A percentile compares a stretch with the other conserved stretches of the same genome.
These are phyloP conservation scores for Takifugu flavidus DNA, from an alignment of 2,113 vertebrate genomes.

Conservation along the genomic window DNA sequence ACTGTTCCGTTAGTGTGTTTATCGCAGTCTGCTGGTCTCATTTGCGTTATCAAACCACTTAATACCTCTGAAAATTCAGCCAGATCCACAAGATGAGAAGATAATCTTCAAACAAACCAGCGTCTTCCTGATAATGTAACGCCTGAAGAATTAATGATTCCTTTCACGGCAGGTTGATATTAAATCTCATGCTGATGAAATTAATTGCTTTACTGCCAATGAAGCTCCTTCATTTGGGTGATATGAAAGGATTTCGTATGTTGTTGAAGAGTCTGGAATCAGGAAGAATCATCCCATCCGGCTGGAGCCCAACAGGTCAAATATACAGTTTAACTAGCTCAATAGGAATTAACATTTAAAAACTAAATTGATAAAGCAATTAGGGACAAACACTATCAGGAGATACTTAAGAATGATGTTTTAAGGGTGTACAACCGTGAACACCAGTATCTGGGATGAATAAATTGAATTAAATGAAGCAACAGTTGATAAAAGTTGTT, in stretches of 20 bases:
- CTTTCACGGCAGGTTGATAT: constrained; percentile 30
- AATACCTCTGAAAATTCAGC: constrained; percentile 47
- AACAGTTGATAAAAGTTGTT: too few relatives aligned
- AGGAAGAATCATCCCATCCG: constrained; percentile 33
- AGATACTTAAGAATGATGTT: too few relatives aligned
- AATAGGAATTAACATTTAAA: constrained; percentile 53
- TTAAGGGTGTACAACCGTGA: too few relatives aligned
- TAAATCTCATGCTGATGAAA: constrained; percentile 28
- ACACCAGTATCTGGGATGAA: too few relatives aligned
- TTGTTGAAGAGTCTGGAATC: neutral
- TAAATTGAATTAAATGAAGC: too few relatives aligned
- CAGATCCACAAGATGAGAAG: constrained; percentile 43
- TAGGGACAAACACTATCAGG: constrained; percentile 22
- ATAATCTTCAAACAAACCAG: constrained; percentile 23
- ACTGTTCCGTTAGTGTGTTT: constrained; percentile 36
- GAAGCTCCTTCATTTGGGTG: constrained; percentile 39
- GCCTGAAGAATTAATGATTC: constrained; percentile 21
- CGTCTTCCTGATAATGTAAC: constrained; percentile 14
- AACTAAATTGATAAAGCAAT: constrained; percentile 59
- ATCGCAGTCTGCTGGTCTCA: constrained; percentile 40
- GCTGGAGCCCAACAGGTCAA: constrained; percentile 43
- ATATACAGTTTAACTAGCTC: constrained; percentile 54
- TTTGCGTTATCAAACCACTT: constrained; percentile 50
- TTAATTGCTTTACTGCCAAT: constrained; percentile 46
- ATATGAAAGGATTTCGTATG: constrained; percentile 24